A percentile compares a stretch with the other conserved stretches of the same genome.
Evolutionary conservation across 2,113 vertebrate genomes (phyloP).

Genomic region (Thamnaconus septentrionalis): DNA sequence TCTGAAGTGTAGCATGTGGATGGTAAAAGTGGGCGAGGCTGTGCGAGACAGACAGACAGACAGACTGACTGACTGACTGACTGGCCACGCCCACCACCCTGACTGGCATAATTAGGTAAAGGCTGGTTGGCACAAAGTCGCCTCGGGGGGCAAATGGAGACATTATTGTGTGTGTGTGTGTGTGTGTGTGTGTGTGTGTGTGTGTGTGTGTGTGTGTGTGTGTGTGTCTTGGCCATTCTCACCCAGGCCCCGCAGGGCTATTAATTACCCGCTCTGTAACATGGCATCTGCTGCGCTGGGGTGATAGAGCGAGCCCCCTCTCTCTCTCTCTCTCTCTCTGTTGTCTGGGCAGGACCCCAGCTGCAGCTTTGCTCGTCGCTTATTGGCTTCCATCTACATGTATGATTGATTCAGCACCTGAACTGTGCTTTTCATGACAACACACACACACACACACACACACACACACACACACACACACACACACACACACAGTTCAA

Average conservation of each 20-base stretch:
- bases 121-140: conserved; percentile 72
- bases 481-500: neutral
- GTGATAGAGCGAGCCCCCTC: conserved; percentile 54
- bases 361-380: conserved; percentile 77
- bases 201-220: neutral
- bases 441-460: neutral
- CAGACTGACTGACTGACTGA: too few relatives aligned
- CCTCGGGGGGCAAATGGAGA: conserved; percentile 75
- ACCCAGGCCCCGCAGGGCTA: conserved; percentile 69
- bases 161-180: conserved; percentile 64
- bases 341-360: conserved; percentile 75
- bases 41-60: conserved; percentile 54
- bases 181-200: conserved; percentile 24
- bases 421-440: conserved; percentile 61
- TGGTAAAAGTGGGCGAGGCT: conserved; percentile 25
- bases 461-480: neutral
- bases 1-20: neutral
- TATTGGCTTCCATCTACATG: conserved; percentile 83
- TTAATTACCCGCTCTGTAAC: conserved; percentile 93
- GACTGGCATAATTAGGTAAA: conserved; percentile 78
- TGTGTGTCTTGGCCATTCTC: conserved; percentile 58
- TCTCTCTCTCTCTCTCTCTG: conserved; percentile 38
- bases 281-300: conserved; percentile 76
- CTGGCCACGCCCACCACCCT: conserved; percentile 34
- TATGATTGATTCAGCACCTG: conserved; percentile 80